These are phyloP conservation scores for Neolamprologus ventralis DNA, from an alignment of 2,113 vertebrate species.

Conservation along the genomic window DNA sequence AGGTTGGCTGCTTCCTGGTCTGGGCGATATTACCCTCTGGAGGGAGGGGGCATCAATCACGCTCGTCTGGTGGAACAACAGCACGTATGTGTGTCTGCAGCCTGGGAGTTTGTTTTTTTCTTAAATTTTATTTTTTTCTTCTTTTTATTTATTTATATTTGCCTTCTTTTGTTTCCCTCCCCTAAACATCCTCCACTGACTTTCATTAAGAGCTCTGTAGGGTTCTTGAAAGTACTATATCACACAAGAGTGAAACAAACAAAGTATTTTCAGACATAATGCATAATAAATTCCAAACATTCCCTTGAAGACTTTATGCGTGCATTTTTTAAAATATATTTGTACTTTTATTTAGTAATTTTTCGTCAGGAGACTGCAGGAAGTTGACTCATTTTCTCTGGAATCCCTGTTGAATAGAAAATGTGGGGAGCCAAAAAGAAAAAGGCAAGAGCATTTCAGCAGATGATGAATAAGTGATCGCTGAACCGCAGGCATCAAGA, in stretches of 20 bases:
- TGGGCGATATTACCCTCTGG: slow-evolving; percentile 49
- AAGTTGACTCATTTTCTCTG: neutral
- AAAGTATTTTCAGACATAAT: neutral
- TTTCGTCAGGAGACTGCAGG: rapidly evolving
- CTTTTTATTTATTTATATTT: slow-evolving; percentile 7
- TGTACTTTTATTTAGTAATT: neutral
- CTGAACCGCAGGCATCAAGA: neutral
- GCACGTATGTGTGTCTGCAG: neutral
- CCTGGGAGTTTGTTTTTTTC: neutral
- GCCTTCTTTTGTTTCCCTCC: neutral
- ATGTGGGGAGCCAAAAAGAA: neutral
- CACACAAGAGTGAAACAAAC: neutral
- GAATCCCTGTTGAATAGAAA: neutral
- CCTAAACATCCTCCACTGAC: neutral
- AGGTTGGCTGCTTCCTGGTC: slow-evolving; percentile 57
- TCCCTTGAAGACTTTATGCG: neutral
- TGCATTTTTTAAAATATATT: neutral
- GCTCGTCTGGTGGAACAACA: slow-evolving; percentile 34
- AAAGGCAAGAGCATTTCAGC: neutral
- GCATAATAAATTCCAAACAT: neutral
- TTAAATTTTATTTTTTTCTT: neutral
- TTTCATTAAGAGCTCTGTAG: neutral
- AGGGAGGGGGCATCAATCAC: slow-evolving; percentile 52
- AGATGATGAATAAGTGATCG: neutral
- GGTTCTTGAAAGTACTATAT: neutral